A percentile compares a stretch with the other conserved stretches of the same genome.
These are phyloP conservation scores for Corythornis vintsioides DNA, from an alignment of 2,113 vertebrate genomes.

Conservation along the genomic window DNA sequence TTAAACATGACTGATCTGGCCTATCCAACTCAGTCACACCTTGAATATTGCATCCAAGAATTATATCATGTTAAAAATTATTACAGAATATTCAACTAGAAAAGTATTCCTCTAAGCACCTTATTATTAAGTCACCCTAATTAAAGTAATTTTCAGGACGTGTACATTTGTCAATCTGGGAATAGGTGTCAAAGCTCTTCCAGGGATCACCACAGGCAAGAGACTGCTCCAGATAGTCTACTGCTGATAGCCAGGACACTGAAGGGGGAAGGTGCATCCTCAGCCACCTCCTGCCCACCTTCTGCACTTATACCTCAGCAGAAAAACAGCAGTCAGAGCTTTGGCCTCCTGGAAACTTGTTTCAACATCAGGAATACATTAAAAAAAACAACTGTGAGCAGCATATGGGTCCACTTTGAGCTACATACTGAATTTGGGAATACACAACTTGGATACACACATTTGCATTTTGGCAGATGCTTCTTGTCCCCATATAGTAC, in stretches of 20 bases:
- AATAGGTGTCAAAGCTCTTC: not conserved
- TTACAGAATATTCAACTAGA: not conserved
- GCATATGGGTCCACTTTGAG: not conserved
- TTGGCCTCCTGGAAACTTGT: not conserved
- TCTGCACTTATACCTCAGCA: not conserved
- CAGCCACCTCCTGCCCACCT: not conserved
- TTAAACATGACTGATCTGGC: not conserved
- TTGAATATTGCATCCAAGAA: not conserved
- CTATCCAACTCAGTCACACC: not conserved
- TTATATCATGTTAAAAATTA: not conserved
- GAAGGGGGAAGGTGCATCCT: not conserved
- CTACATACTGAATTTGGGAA: not conserved
- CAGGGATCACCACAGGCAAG: not conserved
- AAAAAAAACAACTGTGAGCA: not conserved
- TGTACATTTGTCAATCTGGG: not conserved
- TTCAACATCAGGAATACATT: not conserved
- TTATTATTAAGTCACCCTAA: not conserved
- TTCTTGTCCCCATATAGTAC: not conserved
- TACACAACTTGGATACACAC: not conserved
- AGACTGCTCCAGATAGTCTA: rapidly evolving
- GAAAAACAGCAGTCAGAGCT: not conserved
- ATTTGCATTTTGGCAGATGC: not conserved
- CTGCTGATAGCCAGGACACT: not conserved
- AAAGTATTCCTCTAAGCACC: not conserved
- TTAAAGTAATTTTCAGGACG: not conserved